These are phyloP conservation scores for Cladopsammia gracilis DNA, from an alignment of 64 coral and sea anemone species.

Conservation along the genomic window DNA sequence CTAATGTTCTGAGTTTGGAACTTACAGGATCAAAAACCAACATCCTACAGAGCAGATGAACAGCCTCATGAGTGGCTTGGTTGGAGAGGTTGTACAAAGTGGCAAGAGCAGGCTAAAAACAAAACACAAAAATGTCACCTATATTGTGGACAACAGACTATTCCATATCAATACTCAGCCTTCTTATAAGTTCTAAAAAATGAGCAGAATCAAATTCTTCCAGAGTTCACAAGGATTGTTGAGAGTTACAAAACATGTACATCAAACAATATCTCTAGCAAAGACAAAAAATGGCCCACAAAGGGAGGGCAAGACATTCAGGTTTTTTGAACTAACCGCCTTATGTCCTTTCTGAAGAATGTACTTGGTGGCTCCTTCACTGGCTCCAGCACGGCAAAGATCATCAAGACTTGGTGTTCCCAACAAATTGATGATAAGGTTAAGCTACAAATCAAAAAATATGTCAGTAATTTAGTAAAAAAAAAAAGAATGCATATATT, in stretches of 20 bases:
- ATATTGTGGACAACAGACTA: neutral
- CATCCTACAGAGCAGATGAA: constrained; percentile 96
- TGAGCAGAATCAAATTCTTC: too few relatives aligned
- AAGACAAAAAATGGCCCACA: neutral
- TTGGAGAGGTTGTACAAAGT: constrained; percentile 92
- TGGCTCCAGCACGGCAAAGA: constrained; percentile 85
- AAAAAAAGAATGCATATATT: neutral
- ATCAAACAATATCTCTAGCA: too few relatives aligned
- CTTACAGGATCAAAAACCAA: constrained; percentile 97
- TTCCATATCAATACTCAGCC: too few relatives aligned
- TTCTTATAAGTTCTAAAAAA: too few relatives aligned
- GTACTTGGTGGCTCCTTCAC: constrained; percentile 95
- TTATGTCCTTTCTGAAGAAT: constrained; percentile 95
- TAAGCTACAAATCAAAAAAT: constrained; percentile 64
- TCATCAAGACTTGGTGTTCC: constrained; percentile 96
- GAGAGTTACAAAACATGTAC: too few relatives aligned
- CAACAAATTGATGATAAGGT: constrained; percentile 90
- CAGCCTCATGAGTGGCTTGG: constrained; percentile 95
- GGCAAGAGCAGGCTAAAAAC: constrained; percentile 75
- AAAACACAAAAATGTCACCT: neutral
- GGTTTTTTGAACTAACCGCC: constrained; percentile 57
- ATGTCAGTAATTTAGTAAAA: neutral
- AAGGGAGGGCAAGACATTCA: too few relatives aligned
- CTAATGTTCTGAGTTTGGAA: neutral
- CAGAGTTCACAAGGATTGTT: too few relatives aligned